Evolutionary conservation across 2,113 vertebrate genomes (phyloP).

Genomic region (Suricata suricatta): DNA sequence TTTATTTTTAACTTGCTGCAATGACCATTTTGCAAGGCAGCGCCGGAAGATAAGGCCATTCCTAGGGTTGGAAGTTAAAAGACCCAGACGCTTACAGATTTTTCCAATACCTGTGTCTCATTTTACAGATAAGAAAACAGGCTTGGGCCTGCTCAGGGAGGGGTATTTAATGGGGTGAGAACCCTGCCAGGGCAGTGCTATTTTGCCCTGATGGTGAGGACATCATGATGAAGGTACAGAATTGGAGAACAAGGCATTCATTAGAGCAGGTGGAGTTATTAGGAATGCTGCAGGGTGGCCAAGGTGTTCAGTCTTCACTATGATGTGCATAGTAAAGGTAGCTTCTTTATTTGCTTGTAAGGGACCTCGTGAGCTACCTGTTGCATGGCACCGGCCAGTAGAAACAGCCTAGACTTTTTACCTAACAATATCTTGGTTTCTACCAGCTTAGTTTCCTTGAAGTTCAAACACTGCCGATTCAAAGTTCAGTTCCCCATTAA

Average conservation of each 20-base stretch:
- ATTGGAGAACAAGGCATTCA: background rate
- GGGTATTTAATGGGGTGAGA: background rate
- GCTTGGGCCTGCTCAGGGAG: background rate
- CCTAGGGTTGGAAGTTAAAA: background rate
- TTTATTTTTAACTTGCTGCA: slow-evolving; percentile 8
- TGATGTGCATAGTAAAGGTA: background rate
- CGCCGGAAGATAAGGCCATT: background rate
- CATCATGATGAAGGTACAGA: background rate
- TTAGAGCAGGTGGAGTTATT: background rate
- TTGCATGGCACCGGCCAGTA: background rate
- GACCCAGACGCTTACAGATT: background rate
- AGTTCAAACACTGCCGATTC: background rate
- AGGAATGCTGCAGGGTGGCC: background rate
- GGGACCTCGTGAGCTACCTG: background rate
- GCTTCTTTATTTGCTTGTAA: background rate
- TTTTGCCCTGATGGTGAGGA: background rate
- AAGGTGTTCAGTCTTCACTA: background rate
- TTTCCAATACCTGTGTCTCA: background rate
- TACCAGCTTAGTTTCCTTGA: background rate
- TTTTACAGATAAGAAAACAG: slow-evolving; percentile 7
- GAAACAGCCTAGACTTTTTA: background rate
- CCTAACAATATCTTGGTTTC: background rate
- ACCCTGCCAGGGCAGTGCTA: background rate
- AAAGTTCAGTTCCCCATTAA: background rate
- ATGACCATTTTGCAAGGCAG: background rate